Conservation (phyloP, 2,888 invertebrate genomes). For the Steinernema scapterisci region DNA sequence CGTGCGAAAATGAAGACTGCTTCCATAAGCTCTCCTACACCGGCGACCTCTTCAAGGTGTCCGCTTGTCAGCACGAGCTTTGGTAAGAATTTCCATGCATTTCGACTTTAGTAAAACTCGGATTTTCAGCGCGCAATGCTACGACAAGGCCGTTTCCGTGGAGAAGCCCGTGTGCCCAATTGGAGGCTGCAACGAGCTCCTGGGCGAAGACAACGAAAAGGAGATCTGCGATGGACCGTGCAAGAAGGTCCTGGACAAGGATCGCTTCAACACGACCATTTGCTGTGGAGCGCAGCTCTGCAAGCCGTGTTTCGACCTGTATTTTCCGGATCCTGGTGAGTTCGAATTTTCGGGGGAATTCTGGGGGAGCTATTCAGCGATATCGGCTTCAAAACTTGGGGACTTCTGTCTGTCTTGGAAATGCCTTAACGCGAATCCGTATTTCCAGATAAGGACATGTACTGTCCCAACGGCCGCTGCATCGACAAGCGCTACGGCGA, state of each 20-base stretch:
- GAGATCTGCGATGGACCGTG: conserved; percentile 48
- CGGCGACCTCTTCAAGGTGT: conserved; percentile 43
- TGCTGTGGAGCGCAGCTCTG: conserved; percentile 47
- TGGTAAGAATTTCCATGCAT: conserved; percentile 38
- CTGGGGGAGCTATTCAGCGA: too few species aligned
- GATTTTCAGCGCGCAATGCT: conserved; percentile 38
- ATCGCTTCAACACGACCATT: conserved; percentile 38
- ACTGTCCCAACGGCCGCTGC: conserved; percentile 18
- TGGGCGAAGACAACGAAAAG: conserved; percentile 46
- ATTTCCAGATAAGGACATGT: conserved; percentile 18
- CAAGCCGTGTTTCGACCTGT: conserved; percentile 12
- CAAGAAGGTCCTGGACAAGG: conserved; percentile 38
- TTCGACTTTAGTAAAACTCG: not conserved
- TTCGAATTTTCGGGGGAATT: too few species aligned
- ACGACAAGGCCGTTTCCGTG: conserved; percentile 38
- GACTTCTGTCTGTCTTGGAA: too few species aligned
- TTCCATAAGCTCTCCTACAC: conserved; percentile 40
- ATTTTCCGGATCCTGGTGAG: conserved; percentile 25
- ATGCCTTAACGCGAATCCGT: too few species aligned
- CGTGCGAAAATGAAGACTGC: conserved; percentile 42
- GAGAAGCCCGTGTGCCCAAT: conserved; percentile 46
- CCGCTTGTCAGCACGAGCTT: conserved; percentile 50
- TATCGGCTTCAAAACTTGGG: too few species aligned
- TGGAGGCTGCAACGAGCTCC: conserved; percentile 40
- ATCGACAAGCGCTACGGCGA: conserved; percentile 25